Evolutionary conservation across 2,113 vertebrate genomes (phyloP), one percentile per base, ranked within the genome.

Genomic region (Diadophis punctatus): DNA sequence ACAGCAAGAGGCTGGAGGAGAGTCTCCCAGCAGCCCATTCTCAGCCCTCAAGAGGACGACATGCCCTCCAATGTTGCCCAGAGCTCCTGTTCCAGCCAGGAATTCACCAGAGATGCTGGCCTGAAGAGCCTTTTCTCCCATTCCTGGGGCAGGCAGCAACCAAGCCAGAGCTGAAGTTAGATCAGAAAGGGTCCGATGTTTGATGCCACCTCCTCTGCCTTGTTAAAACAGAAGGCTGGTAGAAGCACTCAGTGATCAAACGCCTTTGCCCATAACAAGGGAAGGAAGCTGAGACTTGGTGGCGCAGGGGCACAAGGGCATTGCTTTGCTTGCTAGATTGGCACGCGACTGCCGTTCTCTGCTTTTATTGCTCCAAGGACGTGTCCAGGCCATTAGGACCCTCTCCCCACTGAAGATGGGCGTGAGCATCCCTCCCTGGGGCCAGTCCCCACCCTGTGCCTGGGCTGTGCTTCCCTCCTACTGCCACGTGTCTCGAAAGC

Each of bases 261-360:
- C 2, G 1, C n/a, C n/a, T 16, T 34, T 39, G 34, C 3, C 34
- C 68, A 0, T 22, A 39, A 22, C 8, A 43, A 22, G 74, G 34
- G 8, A 22, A 39, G 34, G 34, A 43, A 80, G 74, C 74, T 3
- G n/a, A 39, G 34, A 20, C 34, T 39, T 39, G 34, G 34, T 5
- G 14, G n/a, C 1, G 2, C 63, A 7, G 63, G 74, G 74, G 34
- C 74, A 80, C 34, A 9, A 3, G 74, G n/a, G 68, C n/a, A 20
- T 87, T 39, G 90, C 6, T 46, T 60, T 1, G 46, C 85, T 88
- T 52, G 18, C 22, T 48, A 4, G 56, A 74, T n/a, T 23, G 34
- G 52, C 58, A 0, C 0, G 11, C 9, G 3, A 9, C 20, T 51
- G 20, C 11, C 0, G 1, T 8, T 1, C 22, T 56, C 51, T 56